phyloP scores from a whole-genome alignment of 2,797 vertebrate species.

The Loriculus beryllinus region DNA sequence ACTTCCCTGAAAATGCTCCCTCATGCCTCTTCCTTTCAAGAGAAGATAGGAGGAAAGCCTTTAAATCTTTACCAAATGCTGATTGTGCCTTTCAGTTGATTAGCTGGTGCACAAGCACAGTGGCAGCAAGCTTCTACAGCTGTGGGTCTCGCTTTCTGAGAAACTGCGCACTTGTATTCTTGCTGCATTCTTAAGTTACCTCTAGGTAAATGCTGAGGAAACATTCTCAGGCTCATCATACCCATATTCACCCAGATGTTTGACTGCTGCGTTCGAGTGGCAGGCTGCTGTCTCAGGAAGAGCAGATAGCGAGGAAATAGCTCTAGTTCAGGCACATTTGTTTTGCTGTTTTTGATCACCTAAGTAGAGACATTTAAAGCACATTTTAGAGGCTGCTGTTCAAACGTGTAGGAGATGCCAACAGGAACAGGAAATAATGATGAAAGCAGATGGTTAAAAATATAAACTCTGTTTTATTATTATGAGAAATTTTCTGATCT shows the following conservation, averaged over 20 bases:
- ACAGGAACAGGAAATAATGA: background rate
- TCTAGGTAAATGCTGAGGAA: constrained; percentile 92
- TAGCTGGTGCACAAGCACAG: constrained; percentile 46
- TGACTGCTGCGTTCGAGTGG: constrained; percentile 91
- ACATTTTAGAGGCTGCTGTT: background rate
- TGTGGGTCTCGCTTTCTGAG: constrained; percentile 12
- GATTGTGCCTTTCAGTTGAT: constrained; percentile 14
- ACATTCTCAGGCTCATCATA: constrained; percentile 99
- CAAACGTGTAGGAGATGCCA: background rate
- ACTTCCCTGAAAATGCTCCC: background rate
- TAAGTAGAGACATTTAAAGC: constrained; percentile 23
- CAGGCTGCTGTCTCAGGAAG: constrained; percentile 95
- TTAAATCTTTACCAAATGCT: background rate
- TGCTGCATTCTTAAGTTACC: constrained; percentile 99
- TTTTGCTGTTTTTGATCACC: constrained; percentile 91
- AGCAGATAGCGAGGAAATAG: constrained; percentile 94
- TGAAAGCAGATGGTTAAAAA: background rate
- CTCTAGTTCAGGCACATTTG: constrained; percentile 86
- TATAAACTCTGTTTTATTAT: background rate
- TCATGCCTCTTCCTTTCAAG: background rate
- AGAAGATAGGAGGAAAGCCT: constrained; percentile 58
- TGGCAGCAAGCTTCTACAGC: constrained; percentile 59
- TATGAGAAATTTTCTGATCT: background rate
- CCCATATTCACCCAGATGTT: constrained; percentile 99
- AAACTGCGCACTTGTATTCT: constrained; percentile 76